These are phyloP conservation scores for Diceros bicornis DNA, from an alignment of 2,797 vertebrate genomes.

Conservation along the genomic window DNA sequence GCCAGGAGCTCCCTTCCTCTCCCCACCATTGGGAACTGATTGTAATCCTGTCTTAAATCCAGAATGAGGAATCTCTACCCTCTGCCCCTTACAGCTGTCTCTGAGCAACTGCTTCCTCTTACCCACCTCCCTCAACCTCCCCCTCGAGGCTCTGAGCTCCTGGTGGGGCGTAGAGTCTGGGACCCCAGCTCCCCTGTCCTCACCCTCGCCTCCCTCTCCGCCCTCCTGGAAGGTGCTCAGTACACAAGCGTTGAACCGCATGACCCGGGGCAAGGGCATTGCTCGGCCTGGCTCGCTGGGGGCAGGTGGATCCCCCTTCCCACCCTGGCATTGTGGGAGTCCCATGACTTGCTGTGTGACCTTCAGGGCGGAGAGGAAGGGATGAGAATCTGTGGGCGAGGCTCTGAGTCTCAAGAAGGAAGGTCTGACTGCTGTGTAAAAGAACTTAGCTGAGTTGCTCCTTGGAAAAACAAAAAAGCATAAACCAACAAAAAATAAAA, in stretches of 20 bases:
- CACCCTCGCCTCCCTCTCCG: rapidly evolving
- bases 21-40: neutral
- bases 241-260: rapidly evolving
- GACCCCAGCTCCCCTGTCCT: neutral
- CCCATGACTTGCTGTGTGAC: neutral
- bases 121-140: neutral
- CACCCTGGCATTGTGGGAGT: neutral
- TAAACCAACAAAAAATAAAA: neutral
- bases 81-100: neutral
- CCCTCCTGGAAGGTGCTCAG: neutral
- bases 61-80: neutral
- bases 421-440: neutral
- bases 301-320: neutral
- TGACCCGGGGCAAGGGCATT: neutral
- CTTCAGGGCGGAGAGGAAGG: slow-evolving; percentile 19
- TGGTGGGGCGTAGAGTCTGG: neutral
- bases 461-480: neutral
- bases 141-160: neutral
- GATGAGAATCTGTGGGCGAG: slow-evolving; percentile 10
- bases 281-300: neutral
- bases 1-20: neutral
- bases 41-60: neutral
- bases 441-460: neutral
- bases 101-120: neutral
- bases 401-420: slow-evolving; percentile 37